Conservation (phyloP, 2,888 invertebrate species). For the Parapristionchus giblindavisi region DNA sequence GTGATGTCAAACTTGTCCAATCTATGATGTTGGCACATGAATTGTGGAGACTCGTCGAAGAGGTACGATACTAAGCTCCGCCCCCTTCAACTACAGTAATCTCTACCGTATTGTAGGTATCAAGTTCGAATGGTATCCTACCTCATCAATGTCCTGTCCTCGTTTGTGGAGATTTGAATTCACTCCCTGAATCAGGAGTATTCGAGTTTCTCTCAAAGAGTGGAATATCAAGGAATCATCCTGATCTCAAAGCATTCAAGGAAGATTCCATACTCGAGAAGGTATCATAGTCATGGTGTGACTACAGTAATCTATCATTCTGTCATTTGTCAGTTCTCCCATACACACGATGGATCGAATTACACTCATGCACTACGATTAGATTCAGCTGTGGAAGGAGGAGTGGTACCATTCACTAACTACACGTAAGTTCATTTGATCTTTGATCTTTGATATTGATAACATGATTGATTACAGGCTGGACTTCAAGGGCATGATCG, state of each 20-base stretch:
- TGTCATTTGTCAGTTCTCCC: conserved; percentile 36
- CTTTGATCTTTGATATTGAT: neutral
- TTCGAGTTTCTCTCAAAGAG: conserved; percentile 93
- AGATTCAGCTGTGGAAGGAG: conserved; percentile 91
- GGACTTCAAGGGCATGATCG: conserved; percentile 99
- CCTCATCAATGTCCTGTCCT: conserved; percentile 84
- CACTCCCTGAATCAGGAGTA: conserved; percentile 95
- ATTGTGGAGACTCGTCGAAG: conserved; percentile 85
- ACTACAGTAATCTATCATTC: neutral
- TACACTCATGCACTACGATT: conserved; percentile 95
- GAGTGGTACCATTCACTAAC: conserved; percentile 97
- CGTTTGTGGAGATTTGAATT: conserved; percentile 97
- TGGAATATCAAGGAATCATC: conserved; percentile 87
- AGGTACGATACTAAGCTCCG: conserved; percentile 69
- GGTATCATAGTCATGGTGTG: conserved; percentile 38
- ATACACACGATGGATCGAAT: conserved; percentile 50
- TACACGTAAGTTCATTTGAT: conserved; percentile 82
- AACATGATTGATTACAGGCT: no score
- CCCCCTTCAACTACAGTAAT: no score
- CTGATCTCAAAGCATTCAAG: conserved; percentile 90
- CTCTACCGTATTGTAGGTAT: conserved; percentile 76
- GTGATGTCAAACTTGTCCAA: conserved; percentile 98
- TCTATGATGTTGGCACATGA: conserved; percentile 98
- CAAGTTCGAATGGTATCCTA: conserved; percentile 81
- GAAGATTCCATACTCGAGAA: conserved; percentile 61